Base-by-base conservation (phyloP, 2,888 invertebrate genomes). In the Nephrotoma flavescens region DNA sequence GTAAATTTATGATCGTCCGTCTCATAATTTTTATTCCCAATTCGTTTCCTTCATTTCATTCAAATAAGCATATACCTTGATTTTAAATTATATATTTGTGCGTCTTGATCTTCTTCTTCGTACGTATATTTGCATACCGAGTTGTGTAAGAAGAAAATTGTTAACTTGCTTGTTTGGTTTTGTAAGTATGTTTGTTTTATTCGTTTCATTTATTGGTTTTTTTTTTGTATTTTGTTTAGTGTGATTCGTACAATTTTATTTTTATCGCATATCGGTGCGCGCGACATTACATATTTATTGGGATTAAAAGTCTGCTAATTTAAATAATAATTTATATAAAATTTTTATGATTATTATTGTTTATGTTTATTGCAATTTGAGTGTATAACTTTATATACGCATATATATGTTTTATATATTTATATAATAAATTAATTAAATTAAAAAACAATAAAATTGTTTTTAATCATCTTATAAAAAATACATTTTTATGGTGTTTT, bases 11-110 rank as follows among this genome's bases (percentile, higher is more conserved):
- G 42, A 85, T 44, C 85, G 9, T 42, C 44, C 85, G 45, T 11
- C 85, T 85, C 44, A 85, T 85, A 19, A 44, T 85, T 85, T 85
- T 85, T 45, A 85, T 84, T 84, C 42, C n/a, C 42, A 41, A 83
- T 84, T 42, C 6, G n/a, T 84, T 84, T 84, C 84, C 9, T 31
- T 31, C 71, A 71, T 71, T 31, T 71, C 31, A 5, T 71, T 71
- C 31, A 31, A 71, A 71, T 31, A 71, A 52, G 52, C 15, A n/a
- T 6, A 57, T 19, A 7, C 11, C 52, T 52, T 71, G 31, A 31
- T 31, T 71, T 71, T 71, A 71, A 31, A 31, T n/a, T n/a, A 3
- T 71, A 31, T 71, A 31, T 71, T 71, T 31, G 31, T 31, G 31
- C 31, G 31, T 31, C 2, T 31, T 2, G 31, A 2, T 31, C 31